These are phyloP conservation scores for Eumacrocentrus americanus DNA, from an alignment of 2,888 invertebrate species.

Conservation along the genomic window DNA sequence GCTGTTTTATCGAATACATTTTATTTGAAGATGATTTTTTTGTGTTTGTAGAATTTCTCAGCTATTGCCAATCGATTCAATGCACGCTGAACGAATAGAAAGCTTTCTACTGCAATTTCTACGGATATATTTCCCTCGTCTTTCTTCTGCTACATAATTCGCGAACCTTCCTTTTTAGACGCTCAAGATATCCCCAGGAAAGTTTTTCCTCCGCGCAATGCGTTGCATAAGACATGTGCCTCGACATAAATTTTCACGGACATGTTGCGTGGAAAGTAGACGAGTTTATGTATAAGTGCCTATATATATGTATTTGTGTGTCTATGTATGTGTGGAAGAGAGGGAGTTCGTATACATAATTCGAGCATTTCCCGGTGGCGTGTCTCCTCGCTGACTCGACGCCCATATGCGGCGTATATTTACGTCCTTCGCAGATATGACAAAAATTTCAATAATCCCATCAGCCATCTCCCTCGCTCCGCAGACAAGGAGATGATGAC, in stretches of 20 bases:
- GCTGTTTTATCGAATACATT: too few species aligned
- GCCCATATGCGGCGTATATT: slow-evolving; percentile 33
- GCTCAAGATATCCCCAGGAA: too few species aligned
- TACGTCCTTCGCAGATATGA: slow-evolving; percentile 33
- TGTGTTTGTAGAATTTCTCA: too few species aligned
- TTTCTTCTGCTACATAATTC: too few species aligned
- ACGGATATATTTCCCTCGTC: too few species aligned
- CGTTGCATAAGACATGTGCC: slow-evolving; percentile 23
- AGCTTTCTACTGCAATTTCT: too few species aligned
- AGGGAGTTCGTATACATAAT: slow-evolving; percentile 27
- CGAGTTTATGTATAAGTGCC: not conserved
- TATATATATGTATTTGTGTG: not conserved
- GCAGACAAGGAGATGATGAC: slow-evolving; percentile 1
- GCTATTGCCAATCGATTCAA: too few species aligned
- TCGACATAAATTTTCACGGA: slow-evolving; percentile 21
- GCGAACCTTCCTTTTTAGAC: too few species aligned
- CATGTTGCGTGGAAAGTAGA: slow-evolving; percentile 1
- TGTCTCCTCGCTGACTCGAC: slow-evolving; percentile 26
- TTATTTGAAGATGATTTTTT: too few species aligned
- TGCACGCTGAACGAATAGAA: too few species aligned
- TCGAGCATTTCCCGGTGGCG: slow-evolving; percentile 21
- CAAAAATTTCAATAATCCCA: slow-evolving; percentile 45
- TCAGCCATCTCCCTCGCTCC: slow-evolving; percentile 1
- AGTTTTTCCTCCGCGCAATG: slow-evolving; percentile 12
- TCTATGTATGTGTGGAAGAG: slow-evolving; percentile 3